Base-by-base conservation (phyloP, 2,888 invertebrate species). In the Pilophorus perplexus region DNA sequence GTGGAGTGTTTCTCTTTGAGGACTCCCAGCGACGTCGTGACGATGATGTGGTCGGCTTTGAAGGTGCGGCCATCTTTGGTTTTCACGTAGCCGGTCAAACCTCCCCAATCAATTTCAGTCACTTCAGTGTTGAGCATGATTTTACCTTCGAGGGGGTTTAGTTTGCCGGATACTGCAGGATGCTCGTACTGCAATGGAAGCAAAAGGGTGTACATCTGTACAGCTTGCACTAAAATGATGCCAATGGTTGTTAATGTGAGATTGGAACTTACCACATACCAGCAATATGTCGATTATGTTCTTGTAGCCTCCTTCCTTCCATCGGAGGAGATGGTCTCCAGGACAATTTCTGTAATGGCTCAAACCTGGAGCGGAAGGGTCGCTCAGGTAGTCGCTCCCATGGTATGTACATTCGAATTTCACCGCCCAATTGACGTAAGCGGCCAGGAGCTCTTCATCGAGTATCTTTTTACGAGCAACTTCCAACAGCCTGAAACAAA, bases 281-380 rank as follows among this genome's bases (percentile, higher is more conserved):
- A 84, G 80, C 69, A 92, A 78, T 48, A 90, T 73, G 72, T 86
- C 82, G 52, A 92, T 77, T 67, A 91, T 78, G 1, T 80, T 85
- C 69, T 79, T 80, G 74, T 83, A 91, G 1, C 90, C 90, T 68
- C 80, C 82, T 60, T 84, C 82, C 72, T 86, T 88, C 91, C 90
- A 93, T 73, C 87, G 84, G 2, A 88, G 78, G 72, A 85, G 76
- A 14, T 79, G 77, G 73, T 89, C 84, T 0, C 92, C 92, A 6
- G 85, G 84, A 74, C 88, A 88, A 0, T 79, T 77, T 82, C 84
- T 80, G 74, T 85, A 86, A 70, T 86, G 83, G 1, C 80, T 75
- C 38, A 85, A 78, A 0, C 85, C 85, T 67, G 78, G 78, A 0
- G 86, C 80, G 0, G 90, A 89, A 50, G 88, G 82, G 42, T 85